Evolutionary conservation across 2,797 vertebrate genomes (phyloP), one percentile per base, ranked within the genome.

Genomic region (Poeciliopsis turneri): DNA sequence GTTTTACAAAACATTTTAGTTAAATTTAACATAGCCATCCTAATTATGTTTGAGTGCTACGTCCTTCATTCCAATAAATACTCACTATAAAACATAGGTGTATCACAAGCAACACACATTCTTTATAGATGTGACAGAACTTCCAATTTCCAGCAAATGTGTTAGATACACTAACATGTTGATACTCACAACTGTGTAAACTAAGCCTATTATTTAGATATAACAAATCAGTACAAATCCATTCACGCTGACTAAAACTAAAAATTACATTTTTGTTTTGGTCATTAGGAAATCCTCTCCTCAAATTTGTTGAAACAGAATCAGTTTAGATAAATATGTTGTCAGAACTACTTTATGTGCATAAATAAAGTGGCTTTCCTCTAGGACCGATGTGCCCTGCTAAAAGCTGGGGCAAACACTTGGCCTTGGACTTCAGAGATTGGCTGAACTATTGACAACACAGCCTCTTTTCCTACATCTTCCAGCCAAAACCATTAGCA

Each of bases 401-500:
- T 85, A 55, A 88, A 88, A 86, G 86, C 84, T 28, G 64, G 74
- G 78, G 78, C 78, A 85, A 79, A 82, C 23, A 68, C 82, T 89
- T 72, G 86, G 79, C 87, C 80, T 64, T 84, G 76, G 78, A 82
- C 86, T 91, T 85, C 79, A 79, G 68, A 88, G 79, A 51, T 28
- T 85, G 84, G 86, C 88, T 77, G 76, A 81, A 86, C 81, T 80
- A 66, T 73, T 55, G 75, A 90, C 82, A 89, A 75, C 86, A 75
- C 72, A 72, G 49, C 72, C 72, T 75, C 45, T 82, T 75, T 78
- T 53, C 51, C 83, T 59, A 18, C 74, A 12, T 72, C 66, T 12
- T 39, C 7, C 59, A 77, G 87, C 87, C 91, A 87, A 86, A 73
- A 68, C 75, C 75, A 84, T 89, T 90, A 93, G 83, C 81, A 87